Evolutionary conservation across 2,797 vertebrate genomes (phyloP).

Genomic region (Semaprochilodus insignis): DNA sequence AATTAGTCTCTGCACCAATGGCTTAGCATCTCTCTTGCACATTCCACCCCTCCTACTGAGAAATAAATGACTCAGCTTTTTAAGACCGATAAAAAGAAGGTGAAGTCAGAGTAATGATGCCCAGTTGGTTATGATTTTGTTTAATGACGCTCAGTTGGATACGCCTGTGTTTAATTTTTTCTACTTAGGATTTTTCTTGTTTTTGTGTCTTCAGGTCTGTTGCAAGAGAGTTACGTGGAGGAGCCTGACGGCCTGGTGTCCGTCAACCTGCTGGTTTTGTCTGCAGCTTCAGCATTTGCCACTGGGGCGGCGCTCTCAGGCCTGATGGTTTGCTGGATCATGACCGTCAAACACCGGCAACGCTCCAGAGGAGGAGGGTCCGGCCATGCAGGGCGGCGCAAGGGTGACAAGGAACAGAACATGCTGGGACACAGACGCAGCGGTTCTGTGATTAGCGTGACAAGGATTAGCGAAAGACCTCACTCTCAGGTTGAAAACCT

Average conservation of each 20-base stretch:
- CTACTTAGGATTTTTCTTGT: slow-evolving; percentile 1
- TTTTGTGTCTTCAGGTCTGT: slow-evolving; percentile 74
- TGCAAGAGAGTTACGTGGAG: slow-evolving; percentile 90
- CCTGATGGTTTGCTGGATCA: slow-evolving; percentile 94
- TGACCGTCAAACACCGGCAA: slow-evolving; percentile 90
- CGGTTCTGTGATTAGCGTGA: slow-evolving; percentile 92
- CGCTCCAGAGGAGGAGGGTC: slow-evolving; percentile 69
- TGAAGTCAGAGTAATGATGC: not conserved
- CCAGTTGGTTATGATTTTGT: slow-evolving; percentile 32
- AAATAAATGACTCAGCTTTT: slow-evolving; percentile 64
- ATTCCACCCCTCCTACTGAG: slow-evolving; percentile 64
- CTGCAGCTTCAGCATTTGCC: slow-evolving; percentile 92
- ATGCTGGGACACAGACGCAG: slow-evolving; percentile 88
- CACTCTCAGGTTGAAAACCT: slow-evolving; percentile 83
- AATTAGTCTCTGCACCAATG: slow-evolving; percentile 71
- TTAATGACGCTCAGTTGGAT: slow-evolving; percentile 34
- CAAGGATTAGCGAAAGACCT: slow-evolving; percentile 81
- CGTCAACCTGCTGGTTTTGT: slow-evolving; percentile 92
- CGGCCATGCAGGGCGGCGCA: slow-evolving; percentile 79
- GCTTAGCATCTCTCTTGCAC: slow-evolving; percentile 65
- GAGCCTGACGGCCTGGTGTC: slow-evolving; percentile 92
- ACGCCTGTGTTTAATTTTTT: slow-evolving; percentile 43
- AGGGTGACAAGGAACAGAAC: slow-evolving; percentile 88
- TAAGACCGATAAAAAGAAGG: slow-evolving; percentile 31
- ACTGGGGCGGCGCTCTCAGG: slow-evolving; percentile 92